phyloP scores from a whole-genome alignment of 2,797 vertebrate genomes.

The Protonibea diacanthus region DNA sequence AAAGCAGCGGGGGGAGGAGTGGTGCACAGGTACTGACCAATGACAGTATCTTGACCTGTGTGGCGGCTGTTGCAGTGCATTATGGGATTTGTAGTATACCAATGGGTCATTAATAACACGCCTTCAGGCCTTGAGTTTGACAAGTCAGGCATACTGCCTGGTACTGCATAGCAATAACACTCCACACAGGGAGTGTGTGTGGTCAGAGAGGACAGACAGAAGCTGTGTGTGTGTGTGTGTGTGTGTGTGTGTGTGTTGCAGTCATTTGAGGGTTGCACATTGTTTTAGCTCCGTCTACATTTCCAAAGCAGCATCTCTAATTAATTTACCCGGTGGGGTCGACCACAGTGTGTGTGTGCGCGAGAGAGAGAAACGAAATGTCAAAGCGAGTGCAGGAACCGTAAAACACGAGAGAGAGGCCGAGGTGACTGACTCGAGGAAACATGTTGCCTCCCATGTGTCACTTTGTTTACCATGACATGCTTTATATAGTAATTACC shows the following conservation, averaged over 20 bases:
- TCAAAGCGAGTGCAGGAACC: slow-evolving; percentile 3
- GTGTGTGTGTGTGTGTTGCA: slow-evolving; percentile 10
- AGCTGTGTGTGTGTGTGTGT: not conserved
- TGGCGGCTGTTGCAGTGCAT: no score
- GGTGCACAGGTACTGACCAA: no score
- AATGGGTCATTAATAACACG: no score
- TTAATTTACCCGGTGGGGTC: slow-evolving; percentile 23
- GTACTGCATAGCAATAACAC: slow-evolving; percentile 32
- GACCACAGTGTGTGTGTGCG: not conserved
- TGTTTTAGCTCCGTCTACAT: slow-evolving; percentile 34
- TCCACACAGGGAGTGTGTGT: not conserved
- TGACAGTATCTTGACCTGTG: no score
- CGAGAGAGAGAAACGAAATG: not conserved
- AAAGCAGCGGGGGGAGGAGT: no score
- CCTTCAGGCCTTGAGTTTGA: no score
- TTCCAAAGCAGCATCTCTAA: slow-evolving; percentile 42
- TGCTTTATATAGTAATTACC: not conserved
- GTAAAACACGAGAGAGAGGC: not conserved
- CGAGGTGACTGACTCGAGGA: slow-evolving; percentile 9
- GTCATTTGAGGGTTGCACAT: slow-evolving; percentile 8
- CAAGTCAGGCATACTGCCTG: not conserved
- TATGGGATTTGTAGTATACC: no score
- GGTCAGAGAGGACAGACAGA: not conserved
- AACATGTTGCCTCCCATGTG: not conserved
- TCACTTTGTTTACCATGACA: not conserved